Evolutionary conservation across 2,797 vertebrate species (phyloP), one percentile per base, ranked within the genome.

Genomic region (Coracias cyanogaster): DNA sequence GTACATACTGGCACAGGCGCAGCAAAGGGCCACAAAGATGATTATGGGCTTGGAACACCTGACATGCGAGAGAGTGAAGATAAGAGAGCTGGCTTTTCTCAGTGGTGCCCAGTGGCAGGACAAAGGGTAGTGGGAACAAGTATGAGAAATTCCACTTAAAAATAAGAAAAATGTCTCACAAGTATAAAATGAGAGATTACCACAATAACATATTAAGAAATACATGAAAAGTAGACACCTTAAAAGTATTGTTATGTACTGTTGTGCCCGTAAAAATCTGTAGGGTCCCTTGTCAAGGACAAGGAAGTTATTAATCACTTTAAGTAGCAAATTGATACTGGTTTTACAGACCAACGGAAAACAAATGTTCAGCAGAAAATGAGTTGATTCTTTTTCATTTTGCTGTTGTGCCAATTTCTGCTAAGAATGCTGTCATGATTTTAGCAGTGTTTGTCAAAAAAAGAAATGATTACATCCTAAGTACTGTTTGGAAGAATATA

Each of bases 261-360:
- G 2, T 90, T 92, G 65, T 95, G 96, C 91, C 82, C 95, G 57
- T 72, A 93, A 90, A 94, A 95, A 95, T 97, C 96, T 97, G 97
- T 77, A 82, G 83, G 95, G 86, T 95, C 77, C 91, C 82, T 97
- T 12, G 89, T 97, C 96, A 98, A 98, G 97, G 97, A 96, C 95
- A 84, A 37, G 94, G 92, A 94, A 93, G 84, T 94, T 97, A 96
- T 96, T 97, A 96, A 80, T 97, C 96, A 94, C 74, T 88, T 54
- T 86, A 95, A 96, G 94, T 91, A 93, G 81, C 20, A 49, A 94
- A 96, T 97, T 95, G 96, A 97, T 97, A 95, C 93, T 92, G 80
- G 92, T 92, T 97, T 97, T 95, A 95, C 81, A 91, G 95, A 93
- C 86, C 78, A 84, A 82, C 80, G 76, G 82, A 94, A 96, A 93